Evolutionary conservation across 1,140 invertebrate genomes (phyloP), one percentile per base, ranked within the genome.

Genomic region (Pseudomyrmex gracilis): DNA sequence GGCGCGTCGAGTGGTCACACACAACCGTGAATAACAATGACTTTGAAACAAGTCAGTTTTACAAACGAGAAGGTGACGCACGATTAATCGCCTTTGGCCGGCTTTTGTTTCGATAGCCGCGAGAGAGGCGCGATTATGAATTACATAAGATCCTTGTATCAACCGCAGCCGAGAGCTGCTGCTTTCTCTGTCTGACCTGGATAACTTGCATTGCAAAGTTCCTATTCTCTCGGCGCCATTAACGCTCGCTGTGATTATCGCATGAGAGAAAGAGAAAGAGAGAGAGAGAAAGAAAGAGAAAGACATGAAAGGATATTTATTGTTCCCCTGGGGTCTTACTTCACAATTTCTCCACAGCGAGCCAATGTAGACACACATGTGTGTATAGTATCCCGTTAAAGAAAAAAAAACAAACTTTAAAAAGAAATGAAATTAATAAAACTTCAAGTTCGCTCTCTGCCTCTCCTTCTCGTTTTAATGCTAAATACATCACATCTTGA

Each of bases 121-220:
- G 89, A 34, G 70, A 87, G 84, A 87, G 82, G 68, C 53, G 84
- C 64, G 85, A 91, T 92, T 92, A 90, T 90, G 86, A 92, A 92
- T 93, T 92, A 90, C 90, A 87, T 89, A 92, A 92, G 85, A 74
- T 82, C 73, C 83, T 90, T 87, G 88, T 91, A 91, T 92, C 88
- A 90, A 34, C 88, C 83, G 80, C 73, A 58, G 80, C 43, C 57
- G 68, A 84, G 7, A 13, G 74, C 83, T 86, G 84, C 87, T 91
- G 90, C 91, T 92, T 92, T 92, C 92, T 92, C 91, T 92, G 92
- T 89, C 84, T 91, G 92, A 92, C 92, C 92, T 90, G 89, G 85
- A 93, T 93, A 89, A 80, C 55, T 84, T 87, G 76, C 70, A 87
- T 85, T 89, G 91, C 84, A 83, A 82, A 86, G 86, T 84, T 78